Percentiles rank a stretch among this genome's conserved stretches.
Conservation (phyloP, 2,113 vertebrate species). For the Siphamia tubifer region DNA sequence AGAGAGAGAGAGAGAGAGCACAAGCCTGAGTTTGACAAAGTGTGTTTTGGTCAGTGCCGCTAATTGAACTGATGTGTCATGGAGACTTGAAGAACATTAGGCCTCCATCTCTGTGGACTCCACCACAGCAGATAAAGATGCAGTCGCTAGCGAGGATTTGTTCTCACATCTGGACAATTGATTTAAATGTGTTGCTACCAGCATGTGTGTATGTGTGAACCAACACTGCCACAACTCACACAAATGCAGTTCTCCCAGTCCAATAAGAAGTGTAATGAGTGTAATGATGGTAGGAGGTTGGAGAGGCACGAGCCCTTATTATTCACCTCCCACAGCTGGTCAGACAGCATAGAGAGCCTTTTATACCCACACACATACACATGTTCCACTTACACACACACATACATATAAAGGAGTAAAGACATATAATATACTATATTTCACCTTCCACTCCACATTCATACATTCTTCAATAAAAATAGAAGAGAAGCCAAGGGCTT, state of each 20-base stretch:
- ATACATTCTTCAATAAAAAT: slow-evolving; percentile 30
- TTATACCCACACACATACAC: slow-evolving; percentile 16
- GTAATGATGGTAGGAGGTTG: slow-evolving; percentile 57
- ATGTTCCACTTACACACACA: slow-evolving; percentile 10
- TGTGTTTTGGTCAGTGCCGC: slow-evolving; percentile 47
- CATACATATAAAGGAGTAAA: not conserved
- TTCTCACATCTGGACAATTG: slow-evolving; percentile 39
- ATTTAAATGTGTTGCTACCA: slow-evolving; percentile 6
- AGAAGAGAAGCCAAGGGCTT: slow-evolving; percentile 6
- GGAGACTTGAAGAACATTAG: slow-evolving; percentile 47
- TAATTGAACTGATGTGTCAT: slow-evolving; percentile 78
- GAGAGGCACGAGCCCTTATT: slow-evolving; percentile 51
- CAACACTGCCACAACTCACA: not conserved
- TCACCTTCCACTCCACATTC: slow-evolving; percentile 10
- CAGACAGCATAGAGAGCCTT: slow-evolving; percentile 33
- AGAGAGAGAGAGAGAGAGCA: slow-evolving; percentile 4
- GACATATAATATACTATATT: slow-evolving; percentile 6
- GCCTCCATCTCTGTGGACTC: slow-evolving; percentile 42
- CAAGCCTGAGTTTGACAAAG: slow-evolving; percentile 58
- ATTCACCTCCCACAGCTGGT: slow-evolving; percentile 50
- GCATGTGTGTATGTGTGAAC: slow-evolving; percentile 1
- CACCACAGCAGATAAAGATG: slow-evolving; percentile 48
- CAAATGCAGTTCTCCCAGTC: not conserved
- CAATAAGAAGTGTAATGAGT: slow-evolving; percentile 47
- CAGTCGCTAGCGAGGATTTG: slow-evolving; percentile 17